These are phyloP conservation scores for Xenopus petersii DNA, from an alignment of 2,797 vertebrate species.

Conservation along the genomic window DNA sequence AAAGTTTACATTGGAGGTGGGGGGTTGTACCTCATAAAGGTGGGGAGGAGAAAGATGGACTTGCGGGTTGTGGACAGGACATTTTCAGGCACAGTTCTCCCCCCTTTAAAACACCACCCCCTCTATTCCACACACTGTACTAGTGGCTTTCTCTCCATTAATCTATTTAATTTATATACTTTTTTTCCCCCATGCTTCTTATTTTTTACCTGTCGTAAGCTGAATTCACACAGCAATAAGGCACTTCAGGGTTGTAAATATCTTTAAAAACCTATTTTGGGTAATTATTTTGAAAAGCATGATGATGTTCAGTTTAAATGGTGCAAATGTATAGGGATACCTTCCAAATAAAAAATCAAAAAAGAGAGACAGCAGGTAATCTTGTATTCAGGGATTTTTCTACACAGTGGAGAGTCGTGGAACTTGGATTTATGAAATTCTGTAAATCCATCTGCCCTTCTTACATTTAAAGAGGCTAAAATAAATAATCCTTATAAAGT, in stretches of 20 bases:
- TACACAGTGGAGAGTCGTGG: too few relatives aligned
- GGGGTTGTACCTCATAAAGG: conserved; percentile 24
- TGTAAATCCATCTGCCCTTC: too few relatives aligned
- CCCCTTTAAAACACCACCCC: conserved; percentile 32
- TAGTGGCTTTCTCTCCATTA: conserved; percentile 41
- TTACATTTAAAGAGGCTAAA: too few relatives aligned
- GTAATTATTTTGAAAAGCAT: too few relatives aligned
- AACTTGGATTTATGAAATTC: too few relatives aligned
- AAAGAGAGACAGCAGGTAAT: too few relatives aligned
- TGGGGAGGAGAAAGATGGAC: neutral
- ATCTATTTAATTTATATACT: conserved; percentile 50
- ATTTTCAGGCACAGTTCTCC: conserved; percentile 40
- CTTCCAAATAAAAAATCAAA: too few relatives aligned
- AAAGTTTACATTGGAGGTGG: conserved; percentile 44
- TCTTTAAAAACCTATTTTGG: neutral
- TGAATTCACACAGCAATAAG: conserved; percentile 23
- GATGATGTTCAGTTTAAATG: too few relatives aligned
- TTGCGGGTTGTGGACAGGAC: conserved; percentile 19
- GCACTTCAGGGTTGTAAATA: conserved; percentile 12
- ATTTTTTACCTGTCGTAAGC: conserved; percentile 22
- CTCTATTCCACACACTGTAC: conserved; percentile 24
- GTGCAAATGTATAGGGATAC: too few relatives aligned
- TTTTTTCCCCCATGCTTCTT: conserved; percentile 40
- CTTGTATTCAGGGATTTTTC: too few relatives aligned
- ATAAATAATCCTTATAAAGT: too few relatives aligned